phyloP scores from a whole-genome alignment of 2,888 invertebrate genomes.

The Tinea trinotella region DNA sequence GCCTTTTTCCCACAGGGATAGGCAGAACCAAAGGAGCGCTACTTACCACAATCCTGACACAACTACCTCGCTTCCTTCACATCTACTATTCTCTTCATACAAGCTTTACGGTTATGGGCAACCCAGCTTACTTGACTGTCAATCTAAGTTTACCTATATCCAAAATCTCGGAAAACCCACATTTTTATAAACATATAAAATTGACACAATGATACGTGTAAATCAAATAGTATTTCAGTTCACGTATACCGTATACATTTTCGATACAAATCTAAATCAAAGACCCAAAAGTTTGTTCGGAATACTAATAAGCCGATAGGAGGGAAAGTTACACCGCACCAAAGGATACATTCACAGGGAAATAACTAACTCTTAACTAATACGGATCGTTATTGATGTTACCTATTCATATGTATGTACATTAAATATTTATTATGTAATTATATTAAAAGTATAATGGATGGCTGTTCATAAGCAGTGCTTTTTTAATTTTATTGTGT shows the following conservation, averaged over 20 bases:
- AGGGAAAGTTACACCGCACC: constrained; percentile 15
- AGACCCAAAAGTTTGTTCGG: constrained; percentile 50
- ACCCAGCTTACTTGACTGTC: no score
- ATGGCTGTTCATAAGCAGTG: no score
- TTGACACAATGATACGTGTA: constrained; percentile 9
- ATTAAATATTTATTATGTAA: no score
- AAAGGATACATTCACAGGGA: constrained; percentile 11
- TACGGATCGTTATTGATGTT: neutral
- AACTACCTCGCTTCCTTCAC: no score
- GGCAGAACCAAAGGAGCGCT: no score
- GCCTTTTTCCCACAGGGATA: no score
- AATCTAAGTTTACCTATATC: no score
- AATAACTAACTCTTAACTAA: constrained; percentile 13
- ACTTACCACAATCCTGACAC: no score
- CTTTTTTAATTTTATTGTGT: no score
- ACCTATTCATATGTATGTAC: neutral
- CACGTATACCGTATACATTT: constrained; percentile 12
- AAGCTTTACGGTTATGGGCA: no score
- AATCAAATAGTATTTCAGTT: constrained; percentile 4
- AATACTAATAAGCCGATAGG: constrained; percentile 45
- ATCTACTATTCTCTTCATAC: no score
- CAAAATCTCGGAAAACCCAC: no score
- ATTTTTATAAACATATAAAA: neutral
- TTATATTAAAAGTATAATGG: neutral
- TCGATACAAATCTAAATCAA: constrained; percentile 34